Conservation (phyloP, 2,888 invertebrate species). For the Lycocerus yunnanus region DNA sequence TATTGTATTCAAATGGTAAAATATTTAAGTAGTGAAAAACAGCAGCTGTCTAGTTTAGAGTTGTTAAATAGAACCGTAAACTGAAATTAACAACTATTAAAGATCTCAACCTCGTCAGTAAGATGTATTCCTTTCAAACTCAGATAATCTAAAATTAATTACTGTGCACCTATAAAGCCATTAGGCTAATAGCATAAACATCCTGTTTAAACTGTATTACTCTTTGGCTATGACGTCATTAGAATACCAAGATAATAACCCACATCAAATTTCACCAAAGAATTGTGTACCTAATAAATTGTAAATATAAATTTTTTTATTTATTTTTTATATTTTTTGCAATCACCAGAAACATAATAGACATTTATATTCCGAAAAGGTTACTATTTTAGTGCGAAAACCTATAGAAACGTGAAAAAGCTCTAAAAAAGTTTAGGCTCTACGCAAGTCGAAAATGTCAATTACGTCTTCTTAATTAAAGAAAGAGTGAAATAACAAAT, state of each 20-base stretch:
- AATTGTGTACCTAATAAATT: neutral
- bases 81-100: neutral
- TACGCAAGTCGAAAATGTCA: neutral
- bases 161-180: neutral
- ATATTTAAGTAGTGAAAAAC: neutral
- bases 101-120: neutral
- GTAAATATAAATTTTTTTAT: neutral
- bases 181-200: neutral
- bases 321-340: neutral
- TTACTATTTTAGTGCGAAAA: neutral
- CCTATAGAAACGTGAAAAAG: neutral
- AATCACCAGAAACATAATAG: neutral
- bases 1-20: neutral
- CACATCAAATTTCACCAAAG: neutral
- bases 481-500: neutral
- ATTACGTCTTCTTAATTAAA: neutral
- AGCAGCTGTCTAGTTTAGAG: neutral
- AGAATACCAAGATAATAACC: neutral
- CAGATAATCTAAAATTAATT: neutral
- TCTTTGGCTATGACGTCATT: neutral
- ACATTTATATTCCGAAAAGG: neutral
- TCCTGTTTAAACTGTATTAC: neutral
- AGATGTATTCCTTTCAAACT: neutral
- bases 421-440: neutral
- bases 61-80: neutral